phyloP scores from a whole-genome alignment of 2,888 invertebrate genomes.

The Eudemis profundana region DNA sequence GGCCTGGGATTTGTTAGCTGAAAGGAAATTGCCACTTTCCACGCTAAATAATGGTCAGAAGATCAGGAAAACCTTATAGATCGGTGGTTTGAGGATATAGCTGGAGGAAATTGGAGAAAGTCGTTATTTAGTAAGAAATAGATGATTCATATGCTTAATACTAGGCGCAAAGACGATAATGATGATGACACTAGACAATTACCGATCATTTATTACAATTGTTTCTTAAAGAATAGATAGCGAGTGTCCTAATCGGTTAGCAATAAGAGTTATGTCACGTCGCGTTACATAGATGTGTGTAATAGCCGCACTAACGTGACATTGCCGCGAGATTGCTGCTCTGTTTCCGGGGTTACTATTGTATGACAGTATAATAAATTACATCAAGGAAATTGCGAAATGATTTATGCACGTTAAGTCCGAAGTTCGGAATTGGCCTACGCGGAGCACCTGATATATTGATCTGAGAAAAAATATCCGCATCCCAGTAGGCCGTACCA shows the following conservation, averaged over 20 bases:
- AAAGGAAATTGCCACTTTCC: background rate
- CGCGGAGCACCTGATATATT: no score
- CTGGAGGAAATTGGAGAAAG: background rate
- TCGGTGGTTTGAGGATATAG: no score
- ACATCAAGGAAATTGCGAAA: constrained; percentile 9
- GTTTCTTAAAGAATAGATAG: constrained; percentile 5
- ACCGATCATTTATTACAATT: background rate
- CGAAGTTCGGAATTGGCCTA: background rate
- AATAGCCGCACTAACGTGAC: constrained; percentile 14
- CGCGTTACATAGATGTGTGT: constrained; percentile 17
- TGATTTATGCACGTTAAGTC: background rate
- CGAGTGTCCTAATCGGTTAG: constrained; percentile 13
- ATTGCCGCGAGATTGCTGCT: constrained; percentile 6
- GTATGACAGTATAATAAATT: constrained; percentile 3
- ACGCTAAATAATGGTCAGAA: no score
- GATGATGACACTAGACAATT: background rate
- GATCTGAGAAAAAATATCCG: no score
- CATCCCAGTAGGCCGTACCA: no score
- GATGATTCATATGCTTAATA: no score
- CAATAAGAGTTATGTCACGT: constrained; percentile 24
- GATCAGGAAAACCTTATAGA: no score
- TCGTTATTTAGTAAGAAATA: no score
- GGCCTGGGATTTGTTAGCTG: background rate
- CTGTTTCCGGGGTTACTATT: background rate
- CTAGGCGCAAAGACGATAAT: no score